Conservation (phyloP, 2,888 invertebrate species). For the Drosophila bunnanda region DNA sequence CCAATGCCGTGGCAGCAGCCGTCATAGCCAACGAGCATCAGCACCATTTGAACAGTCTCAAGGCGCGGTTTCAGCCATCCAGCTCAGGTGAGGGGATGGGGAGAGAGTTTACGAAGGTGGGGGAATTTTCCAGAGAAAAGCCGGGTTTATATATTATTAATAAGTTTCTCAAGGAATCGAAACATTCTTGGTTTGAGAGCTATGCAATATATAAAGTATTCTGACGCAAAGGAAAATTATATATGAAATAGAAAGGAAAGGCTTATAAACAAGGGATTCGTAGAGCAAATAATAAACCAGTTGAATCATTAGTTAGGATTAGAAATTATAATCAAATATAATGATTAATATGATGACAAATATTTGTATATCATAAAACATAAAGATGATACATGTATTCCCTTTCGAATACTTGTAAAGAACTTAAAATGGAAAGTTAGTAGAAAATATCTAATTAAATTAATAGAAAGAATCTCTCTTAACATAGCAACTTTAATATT, state of each 20-base stretch:
- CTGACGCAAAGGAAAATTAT: not conserved
- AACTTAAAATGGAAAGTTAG: not conserved
- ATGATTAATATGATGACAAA: too few species aligned
- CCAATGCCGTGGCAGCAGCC: conserved; percentile 80
- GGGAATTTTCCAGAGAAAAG: not conserved
- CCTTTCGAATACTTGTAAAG: too few species aligned
- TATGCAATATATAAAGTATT: too few species aligned
- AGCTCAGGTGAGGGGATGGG: conserved; percentile 70
- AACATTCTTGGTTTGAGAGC: too few species aligned
- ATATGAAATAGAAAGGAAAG: not conserved
- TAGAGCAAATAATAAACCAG: not conserved
- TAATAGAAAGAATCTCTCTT: not conserved
- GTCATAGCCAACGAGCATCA: conserved; percentile 81
- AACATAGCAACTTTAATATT: not conserved
- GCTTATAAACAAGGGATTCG: not conserved
- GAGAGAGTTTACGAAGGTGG: not conserved
- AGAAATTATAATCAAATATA: not conserved
- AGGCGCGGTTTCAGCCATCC: conserved; percentile 75
- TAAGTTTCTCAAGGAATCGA: too few species aligned
- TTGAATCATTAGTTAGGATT: not conserved
- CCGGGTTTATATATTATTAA: not conserved
- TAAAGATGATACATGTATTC: too few species aligned
- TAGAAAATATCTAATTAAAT: not conserved
- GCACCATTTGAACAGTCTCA: conserved; percentile 76
- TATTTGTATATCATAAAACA: not conserved